phyloP scores from a whole-genome alignment of 2,888 invertebrate species.

The Empis stercorea region DNA sequence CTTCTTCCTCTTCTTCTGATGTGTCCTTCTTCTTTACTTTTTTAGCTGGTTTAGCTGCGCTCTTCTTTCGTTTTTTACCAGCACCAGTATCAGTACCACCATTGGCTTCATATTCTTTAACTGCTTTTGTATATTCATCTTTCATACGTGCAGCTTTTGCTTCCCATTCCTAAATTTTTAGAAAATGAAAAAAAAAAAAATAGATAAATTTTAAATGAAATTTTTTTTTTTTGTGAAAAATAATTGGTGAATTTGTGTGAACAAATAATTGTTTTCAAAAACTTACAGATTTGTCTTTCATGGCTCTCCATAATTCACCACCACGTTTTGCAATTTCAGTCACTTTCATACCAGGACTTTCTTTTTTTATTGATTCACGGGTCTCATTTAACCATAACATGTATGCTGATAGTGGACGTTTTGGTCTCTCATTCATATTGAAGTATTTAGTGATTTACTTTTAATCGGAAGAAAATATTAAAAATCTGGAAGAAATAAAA shows the following conservation, averaged over 20 bases:
- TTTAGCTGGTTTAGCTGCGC: slow-evolving; percentile 32
- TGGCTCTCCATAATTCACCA: slow-evolving; percentile 87
- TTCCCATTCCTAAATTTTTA: slow-evolving; percentile 93
- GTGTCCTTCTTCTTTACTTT: slow-evolving; percentile 49
- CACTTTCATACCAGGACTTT: slow-evolving; percentile 81
- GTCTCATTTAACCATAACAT: slow-evolving; percentile 91
- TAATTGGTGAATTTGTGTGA: too few species aligned
- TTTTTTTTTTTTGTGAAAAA: too few species aligned
- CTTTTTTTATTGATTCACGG: slow-evolving; percentile 75
- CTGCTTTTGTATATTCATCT: slow-evolving; percentile 74
- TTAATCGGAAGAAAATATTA: neutral
- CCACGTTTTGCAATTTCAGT: slow-evolving; percentile 91
- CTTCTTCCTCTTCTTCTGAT: slow-evolving; percentile 50
- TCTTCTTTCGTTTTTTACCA: slow-evolving; percentile 46
- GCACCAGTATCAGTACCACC: slow-evolving; percentile 52
- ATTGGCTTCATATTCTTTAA: slow-evolving; percentile 79
- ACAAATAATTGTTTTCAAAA: neutral
- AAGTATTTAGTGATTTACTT: slow-evolving; percentile 8
- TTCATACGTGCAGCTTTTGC: slow-evolving; percentile 77
- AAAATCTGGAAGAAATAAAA: neutral
- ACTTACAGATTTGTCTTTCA: slow-evolving; percentile 74
- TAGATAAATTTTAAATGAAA: neutral
- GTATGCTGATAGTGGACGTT: slow-evolving; percentile 84
- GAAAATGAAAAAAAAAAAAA: neutral
- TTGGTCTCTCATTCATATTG: slow-evolving; percentile 81